phyloP scores from a whole-genome alignment of 2,888 invertebrate species.

The Uropetala carovei region DNA sequence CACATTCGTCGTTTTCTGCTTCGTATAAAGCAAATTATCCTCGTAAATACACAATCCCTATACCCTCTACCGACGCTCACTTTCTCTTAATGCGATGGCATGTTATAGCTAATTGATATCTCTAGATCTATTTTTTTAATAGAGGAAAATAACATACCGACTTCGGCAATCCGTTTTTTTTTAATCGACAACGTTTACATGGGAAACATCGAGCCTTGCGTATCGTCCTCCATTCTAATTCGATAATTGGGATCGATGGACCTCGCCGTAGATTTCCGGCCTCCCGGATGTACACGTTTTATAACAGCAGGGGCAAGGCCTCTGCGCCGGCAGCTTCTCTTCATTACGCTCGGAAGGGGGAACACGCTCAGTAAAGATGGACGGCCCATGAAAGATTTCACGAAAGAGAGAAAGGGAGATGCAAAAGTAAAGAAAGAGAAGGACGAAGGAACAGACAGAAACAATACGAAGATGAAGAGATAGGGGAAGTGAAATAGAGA shows the following conservation, averaged over 20 bases:
- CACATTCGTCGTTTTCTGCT: too few species aligned
- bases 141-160: too few species aligned
- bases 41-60: too few species aligned
- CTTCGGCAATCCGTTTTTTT: too few species aligned
- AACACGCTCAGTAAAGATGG: not conserved
- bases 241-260: conserved; percentile 20
- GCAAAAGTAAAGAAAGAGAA: not conserved
- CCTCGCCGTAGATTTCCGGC: not conserved
- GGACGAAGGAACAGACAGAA: not conserved
- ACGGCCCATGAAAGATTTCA: too few species aligned
- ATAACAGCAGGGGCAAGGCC: not conserved
- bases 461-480: not conserved
- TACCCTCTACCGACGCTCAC: too few species aligned
- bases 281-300: not conserved
- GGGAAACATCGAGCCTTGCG: not conserved
- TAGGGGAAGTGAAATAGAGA: too few species aligned
- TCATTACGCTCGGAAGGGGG: not conserved
- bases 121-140: too few species aligned
- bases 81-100: too few species aligned
- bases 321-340: not conserved
- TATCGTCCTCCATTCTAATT: not conserved
- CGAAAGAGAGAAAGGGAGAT: not conserved
- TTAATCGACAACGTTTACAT: not conserved
- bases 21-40: too few species aligned
- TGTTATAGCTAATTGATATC: too few species aligned